Conservation (phyloP, 2,797 vertebrate species). For the Notoglanidium macrostoma region DNA sequence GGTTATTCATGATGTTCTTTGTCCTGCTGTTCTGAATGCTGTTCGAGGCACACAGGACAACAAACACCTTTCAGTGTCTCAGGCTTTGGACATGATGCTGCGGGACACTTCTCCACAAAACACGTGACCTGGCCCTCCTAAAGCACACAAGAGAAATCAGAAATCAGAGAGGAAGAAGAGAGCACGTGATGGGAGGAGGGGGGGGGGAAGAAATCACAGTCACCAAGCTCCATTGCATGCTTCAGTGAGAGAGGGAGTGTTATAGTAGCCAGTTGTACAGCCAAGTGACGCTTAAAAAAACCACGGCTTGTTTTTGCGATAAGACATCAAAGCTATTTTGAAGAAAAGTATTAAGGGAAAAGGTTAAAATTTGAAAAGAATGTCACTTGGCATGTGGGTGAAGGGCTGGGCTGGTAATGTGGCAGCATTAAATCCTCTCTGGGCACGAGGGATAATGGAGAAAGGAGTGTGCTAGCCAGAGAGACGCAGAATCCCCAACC, state of each 20-base stretch:
- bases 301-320: slow-evolving; percentile 10
- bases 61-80: slow-evolving; percentile 83
- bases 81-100: slow-evolving; percentile 74
- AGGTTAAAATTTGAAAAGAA: slow-evolving; percentile 34
- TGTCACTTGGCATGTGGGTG: slow-evolving; percentile 4
- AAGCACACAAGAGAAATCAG: not conserved
- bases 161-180: not conserved
- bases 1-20: slow-evolving; percentile 58
- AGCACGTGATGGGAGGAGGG: not conserved
- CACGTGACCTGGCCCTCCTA: slow-evolving; percentile 92
- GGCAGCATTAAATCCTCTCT: slow-evolving; percentile 4
- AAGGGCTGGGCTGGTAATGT: not conserved
- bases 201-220: not conserved
- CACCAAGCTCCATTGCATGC: not conserved
- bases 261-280: not conserved
- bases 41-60: slow-evolving; percentile 83
- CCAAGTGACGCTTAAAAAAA: slow-evolving; percentile 10
- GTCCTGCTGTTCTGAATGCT: slow-evolving; percentile 45
- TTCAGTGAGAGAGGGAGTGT: slow-evolving; percentile 15
- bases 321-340: not conserved
- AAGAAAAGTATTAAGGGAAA: slow-evolving; percentile 23
- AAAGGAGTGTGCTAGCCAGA: not conserved
- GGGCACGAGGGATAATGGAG: not conserved
- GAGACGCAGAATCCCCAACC: not conserved
- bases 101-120: slow-evolving; percentile 87